These are phyloP conservation scores for silkworm (Bombyx mori) DNA, from an alignment of 1,140 invertebrate species.

Conservation along the genomic window DNA sequence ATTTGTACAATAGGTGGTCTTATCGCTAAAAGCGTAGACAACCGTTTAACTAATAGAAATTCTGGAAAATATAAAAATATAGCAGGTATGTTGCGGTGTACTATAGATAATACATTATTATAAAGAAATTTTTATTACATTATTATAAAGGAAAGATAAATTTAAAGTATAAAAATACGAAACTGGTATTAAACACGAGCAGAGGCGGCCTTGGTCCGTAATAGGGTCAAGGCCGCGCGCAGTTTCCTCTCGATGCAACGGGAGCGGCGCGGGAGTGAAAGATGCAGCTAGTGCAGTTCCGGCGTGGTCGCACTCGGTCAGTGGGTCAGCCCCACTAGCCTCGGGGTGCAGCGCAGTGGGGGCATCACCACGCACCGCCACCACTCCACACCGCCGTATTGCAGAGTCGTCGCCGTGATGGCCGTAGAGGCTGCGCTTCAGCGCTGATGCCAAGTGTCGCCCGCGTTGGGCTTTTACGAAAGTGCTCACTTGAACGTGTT, in stretches of 20 bases:
- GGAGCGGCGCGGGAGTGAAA: slow-evolving; percentile 44
- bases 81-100: too few species aligned
- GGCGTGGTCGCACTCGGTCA: slow-evolving; percentile 58
- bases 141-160: too few species aligned
- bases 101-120: too few species aligned
- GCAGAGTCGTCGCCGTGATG: slow-evolving; percentile 11
- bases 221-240: slow-evolving; percentile 54
- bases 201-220: slow-evolving; percentile 44
- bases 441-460: slow-evolving; percentile 24
- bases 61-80: too few species aligned
- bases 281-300: slow-evolving; percentile 60
- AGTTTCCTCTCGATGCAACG: slow-evolving; percentile 49
- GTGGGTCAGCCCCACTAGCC: slow-evolving; percentile 45
- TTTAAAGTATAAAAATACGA: too few species aligned
- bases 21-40: too few species aligned
- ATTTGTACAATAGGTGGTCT: too few species aligned
- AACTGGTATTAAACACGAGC: neutral
- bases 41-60: too few species aligned
- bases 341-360: slow-evolving; percentile 11
- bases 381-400: slow-evolving; percentile 18
- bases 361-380: slow-evolving; percentile 15
- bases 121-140: too few species aligned
- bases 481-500: slow-evolving; percentile 42
- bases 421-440: slow-evolving; percentile 26
- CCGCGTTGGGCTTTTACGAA: slow-evolving; percentile 25